Evolutionary conservation across 2,113 vertebrate genomes (phyloP).

Genomic region (Suncus etruscus): DNA sequence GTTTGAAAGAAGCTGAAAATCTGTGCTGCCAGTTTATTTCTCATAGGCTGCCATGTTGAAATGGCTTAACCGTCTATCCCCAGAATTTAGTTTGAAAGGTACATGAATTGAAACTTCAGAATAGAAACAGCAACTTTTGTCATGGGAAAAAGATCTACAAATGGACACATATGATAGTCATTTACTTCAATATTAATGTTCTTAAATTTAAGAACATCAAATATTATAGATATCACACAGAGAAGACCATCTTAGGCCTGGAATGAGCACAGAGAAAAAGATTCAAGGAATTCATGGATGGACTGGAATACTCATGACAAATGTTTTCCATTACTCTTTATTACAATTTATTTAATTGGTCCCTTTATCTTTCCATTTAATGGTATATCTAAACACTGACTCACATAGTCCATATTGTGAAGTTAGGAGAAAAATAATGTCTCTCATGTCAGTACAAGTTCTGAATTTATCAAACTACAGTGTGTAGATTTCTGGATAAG

Average conservation of each 20-base stretch:
- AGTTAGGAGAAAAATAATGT: background rate
- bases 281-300: background rate
- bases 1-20: background rate
- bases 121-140: constrained; percentile 48
- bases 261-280: constrained; percentile 44
- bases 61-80: constrained; percentile 11
- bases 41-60: constrained; percentile 4
- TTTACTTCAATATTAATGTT: constrained; percentile 57
- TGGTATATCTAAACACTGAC: background rate
- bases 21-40: background rate
- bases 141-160: constrained; percentile 54
- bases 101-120: constrained; percentile 41
- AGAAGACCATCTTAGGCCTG: background rate
- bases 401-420: background rate
- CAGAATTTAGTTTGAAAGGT: constrained; percentile 35
- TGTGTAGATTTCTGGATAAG: background rate
- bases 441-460: background rate
- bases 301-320: background rate
- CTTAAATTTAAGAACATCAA: constrained; percentile 45
- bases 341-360: background rate
- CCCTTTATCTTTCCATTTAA: background rate
- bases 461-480: background rate
- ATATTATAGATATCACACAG: background rate
- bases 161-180: constrained; percentile 28
- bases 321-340: background rate